phyloP scores from a whole-genome alignment of 2,113 vertebrate species.

The Daubentonia madagascariensis region DNA sequence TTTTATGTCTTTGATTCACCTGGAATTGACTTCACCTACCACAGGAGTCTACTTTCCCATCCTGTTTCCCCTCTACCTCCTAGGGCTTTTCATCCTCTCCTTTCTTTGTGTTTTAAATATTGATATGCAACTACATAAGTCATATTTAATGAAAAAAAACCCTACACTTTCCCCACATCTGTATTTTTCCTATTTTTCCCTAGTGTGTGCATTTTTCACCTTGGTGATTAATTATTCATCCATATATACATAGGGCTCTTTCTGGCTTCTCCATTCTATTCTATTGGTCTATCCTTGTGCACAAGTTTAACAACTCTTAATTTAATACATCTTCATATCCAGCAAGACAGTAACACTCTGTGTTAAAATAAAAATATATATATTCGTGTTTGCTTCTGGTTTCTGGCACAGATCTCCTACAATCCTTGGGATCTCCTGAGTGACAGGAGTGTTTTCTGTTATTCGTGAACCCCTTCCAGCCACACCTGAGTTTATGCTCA shows the following conservation, averaged over 20 bases:
- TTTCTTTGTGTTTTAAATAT: not conserved
- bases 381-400: too few species aligned
- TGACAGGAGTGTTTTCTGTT: too few species aligned
- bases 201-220: too few species aligned
- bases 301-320: too few species aligned
- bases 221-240: not conserved
- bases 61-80: not conserved
- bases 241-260: accelerated
- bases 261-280: not conserved
- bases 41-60: not conserved
- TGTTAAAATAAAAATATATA: too few species aligned
- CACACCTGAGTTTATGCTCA: not conserved
- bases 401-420: too few species aligned
- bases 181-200: too few species aligned
- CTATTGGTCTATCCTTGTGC: too few species aligned
- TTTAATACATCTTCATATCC: not conserved
- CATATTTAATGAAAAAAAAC: not conserved
- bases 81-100: not conserved
- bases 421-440: too few species aligned
- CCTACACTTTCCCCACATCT: too few species aligned
- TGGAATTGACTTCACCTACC: not conserved
- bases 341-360: not conserved
- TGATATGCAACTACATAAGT: not conserved
- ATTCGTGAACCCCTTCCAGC: not conserved
- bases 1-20: not conserved